Evolutionary conservation across 2,113 vertebrate species (phyloP), one percentile per base, ranked within the genome.

Genomic region (Australoheros scitulus): DNA sequence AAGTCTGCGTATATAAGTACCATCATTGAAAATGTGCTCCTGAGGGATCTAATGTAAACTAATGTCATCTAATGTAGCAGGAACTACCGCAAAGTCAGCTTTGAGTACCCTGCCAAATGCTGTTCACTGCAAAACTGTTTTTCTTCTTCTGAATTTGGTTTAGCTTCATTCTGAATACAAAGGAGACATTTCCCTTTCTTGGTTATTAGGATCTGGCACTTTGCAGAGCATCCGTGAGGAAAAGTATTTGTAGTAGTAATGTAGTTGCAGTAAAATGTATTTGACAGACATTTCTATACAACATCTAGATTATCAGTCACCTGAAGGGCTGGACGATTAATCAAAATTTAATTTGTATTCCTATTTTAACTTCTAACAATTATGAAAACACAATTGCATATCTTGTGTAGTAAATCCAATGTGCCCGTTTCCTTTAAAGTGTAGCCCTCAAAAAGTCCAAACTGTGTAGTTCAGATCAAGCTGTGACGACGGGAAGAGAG

Each of bases 141-240:
- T 72, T 52, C 65, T 52, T 52, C 52, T 29, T 70, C 65, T 52
- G 29, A 52, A 20, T 70, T 32, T 32, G 43, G 24, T 55, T 50
- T 72, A n/a, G 26, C 47, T 72, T 72, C 17, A 18, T n/a, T 72
- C 32, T 32, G 47, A 72, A 72, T 55, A 5, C 43, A 70, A 26
- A 2, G 47, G 17, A 55, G 14, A 34, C 3, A 0, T 34, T 72
- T 50, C 29, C n/a, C 6, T 13, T 52, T 72, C 26, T 55, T 72
- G 13, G 18, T 34, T 72, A 29, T 55, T 72, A 72, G 6, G 68
- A 32, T 72, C 43, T 52, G 47, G 68, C 52, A 47, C 17, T 52
- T 24, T 70, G 41, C 41, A 50, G 65, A 72, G 5, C 34, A 52
- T 52, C 17, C 52, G 13, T 52, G 17, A n/a, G 65, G 52, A 32